These are phyloP conservation scores for Ommatoiulus sabulosus DNA, from an alignment of 2,888 invertebrate genomes.

Conservation along the genomic window DNA sequence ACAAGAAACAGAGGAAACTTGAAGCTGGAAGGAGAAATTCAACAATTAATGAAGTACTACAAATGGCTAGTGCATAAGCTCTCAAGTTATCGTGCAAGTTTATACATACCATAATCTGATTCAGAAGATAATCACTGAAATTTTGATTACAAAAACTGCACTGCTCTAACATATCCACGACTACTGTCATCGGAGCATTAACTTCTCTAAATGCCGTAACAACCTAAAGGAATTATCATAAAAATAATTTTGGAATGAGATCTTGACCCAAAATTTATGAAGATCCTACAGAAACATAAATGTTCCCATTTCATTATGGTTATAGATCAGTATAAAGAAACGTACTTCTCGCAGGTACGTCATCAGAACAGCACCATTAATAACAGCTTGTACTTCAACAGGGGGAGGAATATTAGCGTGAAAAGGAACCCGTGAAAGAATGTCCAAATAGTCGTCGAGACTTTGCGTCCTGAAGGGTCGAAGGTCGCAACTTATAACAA, in stretches of 20 bases:
- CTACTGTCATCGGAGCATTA: slow-evolving; percentile 62
- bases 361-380: slow-evolving; percentile 63
- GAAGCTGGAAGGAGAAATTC: slow-evolving; percentile 64
- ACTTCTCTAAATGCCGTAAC: slow-evolving; percentile 67
- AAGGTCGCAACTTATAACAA: slow-evolving; percentile 68
- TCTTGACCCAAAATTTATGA: background rate
- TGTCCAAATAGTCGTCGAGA: slow-evolving; percentile 59
- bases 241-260: background rate
- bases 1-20: slow-evolving; percentile 68
- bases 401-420: slow-evolving; percentile 26
- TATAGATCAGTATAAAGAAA: background rate
- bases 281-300: background rate
- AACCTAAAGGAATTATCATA: slow-evolving; percentile 63
- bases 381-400: slow-evolving; percentile 57
- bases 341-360: slow-evolving; percentile 66
- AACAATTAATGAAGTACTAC: slow-evolving; percentile 2
- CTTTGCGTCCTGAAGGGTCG: slow-evolving; percentile 65
- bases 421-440: slow-evolving; percentile 55
- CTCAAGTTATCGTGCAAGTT: too few relatives aligned
- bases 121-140: slow-evolving; percentile 66
- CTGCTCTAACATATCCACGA: slow-evolving; percentile 67
- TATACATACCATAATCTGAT: slow-evolving; percentile 67
- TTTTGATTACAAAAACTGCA: slow-evolving; percentile 66
- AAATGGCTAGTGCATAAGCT: background rate
- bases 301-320: too few relatives aligned